A percentile compares a stretch with the other conserved stretches of the same genome.
phyloP scores from a whole-genome alignment of 64 coral and sea anemone genomes.

The Porites australiensis region DNA sequence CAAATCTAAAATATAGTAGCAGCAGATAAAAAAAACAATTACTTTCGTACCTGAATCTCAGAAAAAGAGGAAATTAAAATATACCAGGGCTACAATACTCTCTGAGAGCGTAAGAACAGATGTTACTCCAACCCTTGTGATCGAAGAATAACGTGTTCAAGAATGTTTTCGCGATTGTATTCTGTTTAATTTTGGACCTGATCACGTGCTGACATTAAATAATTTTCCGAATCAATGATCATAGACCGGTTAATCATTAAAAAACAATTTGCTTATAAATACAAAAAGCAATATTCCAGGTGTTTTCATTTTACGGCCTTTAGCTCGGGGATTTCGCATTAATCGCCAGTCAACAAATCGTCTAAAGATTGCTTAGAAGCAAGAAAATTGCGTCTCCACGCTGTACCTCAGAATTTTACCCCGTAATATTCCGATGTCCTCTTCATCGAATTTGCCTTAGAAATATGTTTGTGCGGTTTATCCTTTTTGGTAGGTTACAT shows the following conservation, averaged over 20 bases:
- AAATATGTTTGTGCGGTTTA: too few relatives aligned
- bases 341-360: too few relatives aligned
- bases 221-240: constrained; percentile 40
- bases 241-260: not conserved
- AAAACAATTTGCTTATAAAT: not conserved
- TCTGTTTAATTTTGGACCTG: not conserved
- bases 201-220: not conserved
- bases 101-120: not conserved
- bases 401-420: too few relatives aligned
- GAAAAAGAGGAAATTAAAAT: too few relatives aligned
- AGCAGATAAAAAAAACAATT: too few relatives aligned
- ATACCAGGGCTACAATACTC: not conserved
- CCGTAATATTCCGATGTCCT: too few relatives aligned
- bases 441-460: too few relatives aligned
- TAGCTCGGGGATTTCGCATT: too few relatives aligned
- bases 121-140: not conserved
- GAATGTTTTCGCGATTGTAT: not conserved
- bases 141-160: not conserved
- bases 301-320: not conserved
- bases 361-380: too few relatives aligned
- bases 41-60: not conserved
- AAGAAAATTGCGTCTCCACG: too few relatives aligned
- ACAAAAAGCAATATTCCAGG: not conserved
- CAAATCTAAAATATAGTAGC: too few relatives aligned
- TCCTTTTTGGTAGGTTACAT: not conserved